These are phyloP conservation scores for Tursiops truncatus DNA, from an alignment of 2,113 vertebrate genomes.

Conservation along the genomic window DNA sequence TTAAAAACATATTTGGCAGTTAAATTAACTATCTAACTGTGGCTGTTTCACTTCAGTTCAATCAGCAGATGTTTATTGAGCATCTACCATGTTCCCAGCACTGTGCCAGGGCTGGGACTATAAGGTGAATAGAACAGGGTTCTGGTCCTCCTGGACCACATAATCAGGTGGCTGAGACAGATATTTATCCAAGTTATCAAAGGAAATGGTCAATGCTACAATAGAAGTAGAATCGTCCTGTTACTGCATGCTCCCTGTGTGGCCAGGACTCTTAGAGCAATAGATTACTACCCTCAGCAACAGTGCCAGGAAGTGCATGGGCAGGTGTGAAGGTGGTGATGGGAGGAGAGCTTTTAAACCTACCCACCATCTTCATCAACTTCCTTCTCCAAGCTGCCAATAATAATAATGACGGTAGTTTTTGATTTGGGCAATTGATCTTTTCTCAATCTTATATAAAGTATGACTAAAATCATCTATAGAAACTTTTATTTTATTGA, in stretches of 20 bases:
- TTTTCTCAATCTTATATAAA: neutral
- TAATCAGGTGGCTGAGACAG: neutral
- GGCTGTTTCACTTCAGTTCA: neutral
- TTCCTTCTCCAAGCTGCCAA: neutral
- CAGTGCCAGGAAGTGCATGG: neutral
- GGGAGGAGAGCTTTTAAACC: neutral
- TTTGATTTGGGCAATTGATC: neutral
- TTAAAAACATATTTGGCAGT: neutral
- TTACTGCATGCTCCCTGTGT: neutral
- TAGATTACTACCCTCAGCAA: neutral
- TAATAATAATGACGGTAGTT: neutral
- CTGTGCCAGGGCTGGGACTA: neutral
- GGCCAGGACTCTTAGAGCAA: neutral
- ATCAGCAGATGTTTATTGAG: neutral
- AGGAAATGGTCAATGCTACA: neutral
- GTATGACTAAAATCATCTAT: neutral
- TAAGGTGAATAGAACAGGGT: neutral
- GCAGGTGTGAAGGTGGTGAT: accelerated
- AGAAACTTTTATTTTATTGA: neutral
- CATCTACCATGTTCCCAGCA: neutral
- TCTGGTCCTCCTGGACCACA: neutral
- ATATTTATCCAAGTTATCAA: neutral
- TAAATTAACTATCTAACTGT: neutral
- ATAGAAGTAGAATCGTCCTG: neutral
- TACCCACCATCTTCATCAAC: neutral